Conservation (phyloP, 2,113 vertebrate species). For the Lates calcarifer region DNA sequence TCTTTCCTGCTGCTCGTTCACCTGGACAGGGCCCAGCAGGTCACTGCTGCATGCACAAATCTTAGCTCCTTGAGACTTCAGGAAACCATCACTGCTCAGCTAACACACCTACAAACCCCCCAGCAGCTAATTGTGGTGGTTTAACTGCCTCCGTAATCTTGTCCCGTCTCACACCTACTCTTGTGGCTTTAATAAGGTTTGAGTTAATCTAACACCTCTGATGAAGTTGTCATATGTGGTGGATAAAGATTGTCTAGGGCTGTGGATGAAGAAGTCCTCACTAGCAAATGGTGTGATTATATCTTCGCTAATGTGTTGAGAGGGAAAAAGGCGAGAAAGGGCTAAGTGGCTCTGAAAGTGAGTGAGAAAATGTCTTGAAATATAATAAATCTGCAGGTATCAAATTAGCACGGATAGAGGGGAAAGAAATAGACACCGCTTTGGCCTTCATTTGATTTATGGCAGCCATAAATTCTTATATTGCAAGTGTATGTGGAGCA, state of each 20-base stretch:
- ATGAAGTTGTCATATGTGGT: conserved; percentile 57
- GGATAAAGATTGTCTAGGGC: background rate
- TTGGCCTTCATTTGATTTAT: conserved; percentile 64
- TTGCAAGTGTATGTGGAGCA: conserved; percentile 20
- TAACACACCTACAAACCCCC: background rate
- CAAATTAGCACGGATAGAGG: conserved; percentile 57
- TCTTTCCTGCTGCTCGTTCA: conserved; percentile 49
- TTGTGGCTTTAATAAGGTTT: conserved; percentile 32
- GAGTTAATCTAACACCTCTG: conserved; percentile 64
- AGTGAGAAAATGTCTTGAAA: conserved; percentile 34
- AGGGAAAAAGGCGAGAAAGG: conserved; percentile 30
- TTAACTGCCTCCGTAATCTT: conserved; percentile 14
- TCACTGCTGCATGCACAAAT: conserved; percentile 43
- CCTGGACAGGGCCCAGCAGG: conserved; percentile 32
- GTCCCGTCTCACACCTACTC: conserved; percentile 35
- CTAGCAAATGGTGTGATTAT: conserved; percentile 48
- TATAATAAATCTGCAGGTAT: conserved; percentile 62
- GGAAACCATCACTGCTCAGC: conserved; percentile 6
- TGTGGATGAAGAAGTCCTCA: background rate
- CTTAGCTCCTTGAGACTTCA: conserved; percentile 42
- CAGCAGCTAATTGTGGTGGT: conserved; percentile 45
- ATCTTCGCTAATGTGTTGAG: conserved; percentile 32
- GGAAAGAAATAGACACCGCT: conserved; percentile 27
- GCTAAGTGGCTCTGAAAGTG: conserved; percentile 35
- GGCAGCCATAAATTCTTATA: conserved; percentile 54